Base-by-base conservation (phyloP, 2,888 invertebrate genomes). In the Sarcophaga caerulescens region DNA sequence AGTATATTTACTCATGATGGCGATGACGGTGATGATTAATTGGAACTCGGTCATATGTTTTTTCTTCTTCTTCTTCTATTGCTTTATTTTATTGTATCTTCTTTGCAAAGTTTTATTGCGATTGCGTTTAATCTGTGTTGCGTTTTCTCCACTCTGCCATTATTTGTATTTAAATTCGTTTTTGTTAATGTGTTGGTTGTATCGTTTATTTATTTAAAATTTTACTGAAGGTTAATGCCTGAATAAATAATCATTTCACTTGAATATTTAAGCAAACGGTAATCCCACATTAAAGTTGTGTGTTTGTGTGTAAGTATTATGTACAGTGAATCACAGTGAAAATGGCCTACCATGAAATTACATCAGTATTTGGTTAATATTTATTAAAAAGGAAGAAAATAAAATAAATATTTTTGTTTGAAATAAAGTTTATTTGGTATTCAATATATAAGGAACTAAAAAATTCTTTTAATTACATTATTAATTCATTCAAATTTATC, bases 41-140 rank as follows among this genome's bases (percentile, higher is more conserved):
- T 74, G 78, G 57, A 84, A 74, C 83, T 84, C 74, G 83, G 74
- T 69, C 83, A 74, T 78, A 78, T 70, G 63, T 74, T 44, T 66
- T 66, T 59, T 57, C 5, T 59, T 63, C 60, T 66, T 74, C 44
- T 78, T 45, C 71, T 59, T 68, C 19, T 69, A 35, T 35, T 35
- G 10, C 10, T 35, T 35, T 47, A 14, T 52, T 52, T 14, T 52
- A 52, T n/a, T n/a, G n/a, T 52, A 52, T 52, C 14, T 52, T 52
- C 52, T 52, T 52, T 17, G 17, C 17, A 4, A 52, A 52, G 63
- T 59, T 65, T 60, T 21, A 45, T 62, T 75, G 71, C 44, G 47
- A 59, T 57, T 60, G 19, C 5, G 60, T 57, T 83, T 10, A 25
- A 66, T 66, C 25, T 12, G 35, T 25, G 17, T 76, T 76, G 8